Evolutionary conservation across 2,797 vertebrate species (phyloP), one percentile per base, ranked within the genome.

Genomic region (Typhlichthys eigenmanni): DNA sequence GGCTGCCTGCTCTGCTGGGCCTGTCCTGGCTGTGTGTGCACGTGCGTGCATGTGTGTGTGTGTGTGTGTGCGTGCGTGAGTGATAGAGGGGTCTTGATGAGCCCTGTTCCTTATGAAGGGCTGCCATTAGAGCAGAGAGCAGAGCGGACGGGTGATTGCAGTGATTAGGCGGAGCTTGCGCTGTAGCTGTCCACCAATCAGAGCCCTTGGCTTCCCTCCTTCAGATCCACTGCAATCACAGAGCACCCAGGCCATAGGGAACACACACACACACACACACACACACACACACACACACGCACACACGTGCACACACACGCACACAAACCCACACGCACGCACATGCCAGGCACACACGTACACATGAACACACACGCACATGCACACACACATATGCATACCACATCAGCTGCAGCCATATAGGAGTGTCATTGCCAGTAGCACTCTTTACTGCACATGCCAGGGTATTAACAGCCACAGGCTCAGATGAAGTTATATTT

Each of bases 121-220:
- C 89, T 87, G 82, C 89, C 90, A 92, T 93, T 92, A 92, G 86
- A 69, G 86, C 75, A 72, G 67, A 78, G 75, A 83, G 87, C 85
- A 81, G 81, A 86, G 88, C 78, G 88, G 89, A 84, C 81, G 78
- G 78, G 87, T 92, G 92, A 93, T 92, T 93, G 89, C 87, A 77
- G 84, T 87, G 88, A 92, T 91, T 91, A 88, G 86, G 86, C 81
- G 77, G 78, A 72, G 81, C 81, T 88, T 86, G 81, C 81, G 74
- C 79, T 85, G 87, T 85, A 79, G 76, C 67, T 56, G 67, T 76
- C 78, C 58, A 86, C 91, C 90, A 92, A 92, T 92, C 91, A 92
- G 78, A 90, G 64, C 53, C 72, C 75, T 84, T 17, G 58, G 60
- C 69, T 75, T 68, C 76, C 73, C 85, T 87, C 85, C 86, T 91